Evolutionary conservation across 2,888 invertebrate species (phyloP), one percentile per base, ranked within the genome.

Genomic region (Morinoia aosen): DNA sequence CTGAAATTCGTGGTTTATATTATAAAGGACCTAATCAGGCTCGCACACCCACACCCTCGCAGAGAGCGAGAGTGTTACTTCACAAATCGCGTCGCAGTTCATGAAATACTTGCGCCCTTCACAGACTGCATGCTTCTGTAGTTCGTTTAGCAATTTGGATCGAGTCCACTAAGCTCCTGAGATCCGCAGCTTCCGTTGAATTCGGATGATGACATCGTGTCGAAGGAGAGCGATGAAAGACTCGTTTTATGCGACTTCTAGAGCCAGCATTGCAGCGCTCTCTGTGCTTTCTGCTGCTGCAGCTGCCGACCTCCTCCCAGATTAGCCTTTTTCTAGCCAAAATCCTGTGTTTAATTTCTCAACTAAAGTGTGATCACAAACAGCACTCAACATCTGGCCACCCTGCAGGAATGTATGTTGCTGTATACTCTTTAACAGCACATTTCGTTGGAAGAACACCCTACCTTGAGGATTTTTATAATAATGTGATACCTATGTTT

Each of bases 171-270:
- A 76, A 76, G 76, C 76, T 33, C 33, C 25, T 76, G 76, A 76
- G 76, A 76, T 76, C 76, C 76, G 76, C 76, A 76, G 76, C 76
- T 76, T 76, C 76, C 76, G 25, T 76, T 76, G 76, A 76, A 76
- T 76, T 76, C 76, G 25, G 25, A 76, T 76, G 33, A 76, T 76
- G 76, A 76, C 76, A 76, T 76, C 76, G 33, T 33, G 76, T 16
- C 33, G 76, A 76, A 76, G 64, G 25, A 16, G 76, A 76, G 33
- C 10, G 76, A 76, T 76, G 76, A 76, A 76, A 76, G 76, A 76
- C 76, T 76, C 76, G 76, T 76, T 76, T 76, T 76, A 76, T 76
- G 16, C 76, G 25, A 10, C 76, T 76, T 10, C 19, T 12, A 7
- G 76, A 19, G 33, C 76, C 8, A 0, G 76, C 25, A 12, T 76